Percentiles rank a stretch among this genome's conserved stretches.
Evolutionary conservation across 2,888 invertebrate genomes (phyloP).

Genomic region (Pediacus dermestoides): DNA sequence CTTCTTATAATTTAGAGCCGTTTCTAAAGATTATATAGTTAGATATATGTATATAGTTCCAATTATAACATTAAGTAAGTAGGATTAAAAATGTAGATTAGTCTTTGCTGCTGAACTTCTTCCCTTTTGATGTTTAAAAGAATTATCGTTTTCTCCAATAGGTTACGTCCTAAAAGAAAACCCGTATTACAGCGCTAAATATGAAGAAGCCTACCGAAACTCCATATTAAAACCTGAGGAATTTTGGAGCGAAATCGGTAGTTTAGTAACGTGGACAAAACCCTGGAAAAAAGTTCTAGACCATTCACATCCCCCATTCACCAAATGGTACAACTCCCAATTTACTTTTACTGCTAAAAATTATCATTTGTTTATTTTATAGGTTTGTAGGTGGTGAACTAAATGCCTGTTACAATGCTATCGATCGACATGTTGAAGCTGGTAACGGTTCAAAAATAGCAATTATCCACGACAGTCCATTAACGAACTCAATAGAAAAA

Average conservation of each 20-base stretch:
- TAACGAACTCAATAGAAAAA: conserved; percentile 71
- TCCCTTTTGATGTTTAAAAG: no score
- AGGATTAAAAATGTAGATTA: no score
- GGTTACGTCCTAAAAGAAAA: neutral
- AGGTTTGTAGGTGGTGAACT: conserved; percentile 89
- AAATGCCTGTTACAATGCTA: conserved; percentile 89
- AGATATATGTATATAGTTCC: no score
- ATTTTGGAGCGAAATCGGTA: conserved; percentile 83
- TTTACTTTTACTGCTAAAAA: neutral
- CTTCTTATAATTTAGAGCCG: no score
- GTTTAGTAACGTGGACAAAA: conserved; percentile 72
- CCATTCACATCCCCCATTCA: conserved; percentile 78
- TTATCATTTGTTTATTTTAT: conserved; percentile 15
- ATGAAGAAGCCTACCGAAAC: conserved; percentile 61
- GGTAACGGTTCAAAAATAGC: conserved; percentile 78
- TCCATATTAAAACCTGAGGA: conserved; percentile 75
- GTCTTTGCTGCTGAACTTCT: no score
- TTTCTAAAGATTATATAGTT: no score
- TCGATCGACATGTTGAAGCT: conserved; percentile 81
- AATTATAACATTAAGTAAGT: no score
- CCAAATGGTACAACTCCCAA: conserved; percentile 69
- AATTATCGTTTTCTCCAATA: no score
- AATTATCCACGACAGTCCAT: conserved; percentile 86
- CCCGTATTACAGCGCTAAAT: conserved; percentile 37
- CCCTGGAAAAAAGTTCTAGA: conserved; percentile 84